Conservation (phyloP, 2,797 vertebrate species). For the Triplophysa yarkandensis region DNA sequence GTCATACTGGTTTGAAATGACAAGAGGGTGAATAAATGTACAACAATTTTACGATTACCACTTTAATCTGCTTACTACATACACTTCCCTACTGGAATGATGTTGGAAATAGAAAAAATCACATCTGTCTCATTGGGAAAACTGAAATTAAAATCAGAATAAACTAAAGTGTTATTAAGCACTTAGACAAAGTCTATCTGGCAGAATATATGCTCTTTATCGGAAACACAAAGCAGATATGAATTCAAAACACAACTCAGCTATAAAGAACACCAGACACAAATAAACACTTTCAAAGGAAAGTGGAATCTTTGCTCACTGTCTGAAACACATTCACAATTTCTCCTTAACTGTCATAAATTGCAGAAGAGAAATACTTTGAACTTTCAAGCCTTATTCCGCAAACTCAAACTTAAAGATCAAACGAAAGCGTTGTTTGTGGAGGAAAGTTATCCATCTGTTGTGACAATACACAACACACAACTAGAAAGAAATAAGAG, state of each 20-base stretch:
- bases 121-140: background rate
- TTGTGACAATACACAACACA: background rate
- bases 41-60: too few species aligned
- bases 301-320: background rate
- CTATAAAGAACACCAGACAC: background rate
- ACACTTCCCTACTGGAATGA: too few species aligned
- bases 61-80: too few species aligned
- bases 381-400: background rate
- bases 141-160: background rate
- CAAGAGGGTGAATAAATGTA: too few species aligned
- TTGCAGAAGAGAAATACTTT: background rate
- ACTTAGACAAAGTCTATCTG: background rate
- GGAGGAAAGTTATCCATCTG: background rate
- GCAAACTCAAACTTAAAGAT: background rate
- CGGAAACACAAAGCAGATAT: background rate
- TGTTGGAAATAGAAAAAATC: background rate
- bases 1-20: too few species aligned
- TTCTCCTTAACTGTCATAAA: background rate
- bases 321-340: background rate
- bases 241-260: background rate
- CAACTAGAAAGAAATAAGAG: background rate
- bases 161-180: background rate
- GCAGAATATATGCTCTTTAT: background rate
- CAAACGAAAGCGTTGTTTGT: background rate
- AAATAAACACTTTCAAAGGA: constrained; percentile 6